phyloP scores from a whole-genome alignment of 2,888 invertebrate species.

The Ophioninae sp. region DNA sequence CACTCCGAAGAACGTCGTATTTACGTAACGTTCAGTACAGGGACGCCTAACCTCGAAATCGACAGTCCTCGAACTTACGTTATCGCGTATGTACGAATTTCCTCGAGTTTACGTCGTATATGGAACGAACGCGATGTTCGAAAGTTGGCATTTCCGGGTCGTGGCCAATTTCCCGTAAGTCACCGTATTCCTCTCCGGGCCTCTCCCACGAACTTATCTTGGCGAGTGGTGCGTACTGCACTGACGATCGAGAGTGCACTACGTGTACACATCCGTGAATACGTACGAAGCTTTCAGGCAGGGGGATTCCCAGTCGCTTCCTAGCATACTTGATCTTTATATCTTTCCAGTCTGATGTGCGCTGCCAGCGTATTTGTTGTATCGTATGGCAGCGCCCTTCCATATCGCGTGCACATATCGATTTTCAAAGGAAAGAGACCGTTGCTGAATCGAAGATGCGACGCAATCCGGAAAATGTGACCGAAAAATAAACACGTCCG shows the following conservation, averaged over 20 bases:
- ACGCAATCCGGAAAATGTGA: conserved; percentile 14
- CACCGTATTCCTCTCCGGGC: conserved; percentile 17
- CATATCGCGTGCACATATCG: conserved; percentile 9
- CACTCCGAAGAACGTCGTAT: neutral
- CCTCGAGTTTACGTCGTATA: conserved; percentile 14
- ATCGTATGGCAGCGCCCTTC: neutral
- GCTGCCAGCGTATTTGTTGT: neutral
- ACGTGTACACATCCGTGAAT: conserved; percentile 7
- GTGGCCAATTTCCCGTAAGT: conserved; percentile 56
- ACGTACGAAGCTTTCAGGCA: neutral
- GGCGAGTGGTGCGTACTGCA: conserved; percentile 53
- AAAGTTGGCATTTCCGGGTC: conserved; percentile 55
- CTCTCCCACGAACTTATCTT: conserved; percentile 40
- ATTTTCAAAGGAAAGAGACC: conserved; percentile 5
- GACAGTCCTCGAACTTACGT: neutral
- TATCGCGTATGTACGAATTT: neutral
- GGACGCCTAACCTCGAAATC: neutral
- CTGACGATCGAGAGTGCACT: conserved; percentile 22
- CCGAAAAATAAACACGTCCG: neutral
- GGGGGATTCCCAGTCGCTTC: conserved; percentile 24
- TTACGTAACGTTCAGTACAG: neutral
- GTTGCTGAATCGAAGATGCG: neutral
- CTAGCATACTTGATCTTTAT: conserved; percentile 49
- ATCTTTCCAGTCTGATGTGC: conserved; percentile 18
- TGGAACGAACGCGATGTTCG: conserved; percentile 42